These are phyloP conservation scores for Ladona fulva DNA, from an alignment of 1,140 invertebrate species.

Conservation along the genomic window DNA sequence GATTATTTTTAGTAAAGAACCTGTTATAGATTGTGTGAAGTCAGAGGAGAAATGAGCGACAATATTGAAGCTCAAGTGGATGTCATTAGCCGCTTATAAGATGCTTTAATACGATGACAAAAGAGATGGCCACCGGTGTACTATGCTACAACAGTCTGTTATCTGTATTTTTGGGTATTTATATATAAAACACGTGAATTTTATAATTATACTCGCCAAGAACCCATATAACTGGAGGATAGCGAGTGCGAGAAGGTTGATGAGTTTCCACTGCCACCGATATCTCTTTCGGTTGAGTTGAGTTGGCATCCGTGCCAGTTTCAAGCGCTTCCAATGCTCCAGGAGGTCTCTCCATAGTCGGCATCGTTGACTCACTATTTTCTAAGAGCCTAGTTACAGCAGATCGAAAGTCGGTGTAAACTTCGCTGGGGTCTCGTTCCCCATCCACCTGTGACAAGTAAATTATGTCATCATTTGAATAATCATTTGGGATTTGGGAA, in stretches of 20 bases:
- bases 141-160: no score
- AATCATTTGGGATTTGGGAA: not conserved
- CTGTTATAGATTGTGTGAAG: no score
- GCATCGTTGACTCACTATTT: slow-evolving; percentile 41
- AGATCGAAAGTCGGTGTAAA: slow-evolving; percentile 67
- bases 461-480: not conserved
- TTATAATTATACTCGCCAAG: slow-evolving; percentile 42
- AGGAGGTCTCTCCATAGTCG: slow-evolving; percentile 17
- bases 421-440: slow-evolving; percentile 69
- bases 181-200: not conserved
- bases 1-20: no score
- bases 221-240: slow-evolving; percentile 58
- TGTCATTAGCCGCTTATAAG: no score
- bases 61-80: no score
- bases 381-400: slow-evolving; percentile 62
- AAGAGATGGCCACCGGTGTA: no score
- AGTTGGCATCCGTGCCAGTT: slow-evolving; percentile 33
- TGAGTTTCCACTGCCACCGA: slow-evolving; percentile 34
- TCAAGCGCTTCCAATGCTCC: slow-evolving; percentile 48
- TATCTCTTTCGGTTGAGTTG: slow-evolving; percentile 26
- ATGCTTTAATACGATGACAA: no score
- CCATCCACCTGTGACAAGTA: slow-evolving; percentile 57
- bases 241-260: slow-evolving; percentile 19
- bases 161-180: not conserved
- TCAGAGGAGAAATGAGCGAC: no score